Base-by-base conservation (phyloP, 2,113 vertebrate species). In the Arvicanthis niloticus region DNA sequence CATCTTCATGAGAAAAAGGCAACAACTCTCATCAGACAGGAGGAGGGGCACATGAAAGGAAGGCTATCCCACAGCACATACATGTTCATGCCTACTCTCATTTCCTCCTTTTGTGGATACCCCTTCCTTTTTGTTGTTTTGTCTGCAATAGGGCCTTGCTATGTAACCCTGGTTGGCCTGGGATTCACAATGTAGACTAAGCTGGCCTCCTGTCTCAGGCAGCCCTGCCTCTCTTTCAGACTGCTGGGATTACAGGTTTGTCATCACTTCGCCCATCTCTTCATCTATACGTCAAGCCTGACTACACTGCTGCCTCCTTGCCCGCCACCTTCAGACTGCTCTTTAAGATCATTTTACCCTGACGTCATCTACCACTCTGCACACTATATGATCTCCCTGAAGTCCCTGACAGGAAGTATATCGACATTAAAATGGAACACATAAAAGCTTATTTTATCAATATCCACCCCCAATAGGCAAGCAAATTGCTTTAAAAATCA, bases 391-490 rank as follows among this genome's bases (percentile, higher is more conserved):
- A 95, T 89, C 62, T 92, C 51, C 58, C 48, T 82, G 51, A 97
- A 95, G 45, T 17, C 26, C 48, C 40, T 60, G 91, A 92, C 37
- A 81, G 31, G 34, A 95, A 92, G 26, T 34, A 93, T 76, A 90
- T 21, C 4, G 45, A 22, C 60, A 82, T 16, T 82, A 37, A 88
- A 42, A 58, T 19, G 60, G 22, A 84, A 37, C 37, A 87, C 68
- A 87, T 62, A 91, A 92, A 89, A 78, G 17, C 45, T 56, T 65
- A 2, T 76, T 91, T 95, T 4, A 81, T 94, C 68, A 93, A 96
- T 45, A 97, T 34, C 65, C 84, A 97, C 1, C 53, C 80, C 48
- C 70, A 94, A 67, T 90, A 93, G 42, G 60, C 60, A 94, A 91
- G 68, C 78, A 89, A 68, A 53, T 16, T 56, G 37, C 48, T 89